These are phyloP conservation scores for Cheilosia variabilis DNA, from an alignment of 2,888 invertebrate species.

Conservation along the genomic window DNA sequence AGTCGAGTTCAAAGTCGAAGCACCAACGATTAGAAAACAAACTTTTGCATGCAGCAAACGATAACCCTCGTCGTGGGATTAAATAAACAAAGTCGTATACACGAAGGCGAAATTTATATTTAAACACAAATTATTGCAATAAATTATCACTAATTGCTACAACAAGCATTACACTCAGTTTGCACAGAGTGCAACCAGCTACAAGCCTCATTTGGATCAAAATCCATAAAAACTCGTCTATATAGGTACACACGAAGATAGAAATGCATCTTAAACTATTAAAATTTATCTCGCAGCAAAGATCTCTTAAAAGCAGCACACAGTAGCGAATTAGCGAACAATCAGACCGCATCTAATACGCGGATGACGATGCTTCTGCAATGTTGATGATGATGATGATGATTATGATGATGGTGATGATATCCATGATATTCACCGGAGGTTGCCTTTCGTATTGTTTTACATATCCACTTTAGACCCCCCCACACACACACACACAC, in stretches of 20 bases:
- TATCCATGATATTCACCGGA: constrained; percentile 62
- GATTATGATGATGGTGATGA: constrained; percentile 48
- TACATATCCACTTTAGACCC: constrained; percentile 21
- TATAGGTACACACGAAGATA: not conserved
- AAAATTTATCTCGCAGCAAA: constrained; percentile 60
- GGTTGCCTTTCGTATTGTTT: constrained; percentile 65
- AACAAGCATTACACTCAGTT: not conserved
- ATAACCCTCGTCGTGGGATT: constrained; percentile 37
- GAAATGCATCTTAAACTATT: constrained; percentile 62
- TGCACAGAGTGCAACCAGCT: constrained; percentile 16
- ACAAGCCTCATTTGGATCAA: constrained; percentile 31
- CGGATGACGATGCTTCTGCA: constrained; percentile 64
- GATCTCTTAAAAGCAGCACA: constrained; percentile 57
- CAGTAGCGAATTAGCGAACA: constrained; percentile 66
- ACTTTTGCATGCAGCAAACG: constrained; percentile 3
- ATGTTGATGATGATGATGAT: constrained; percentile 48
- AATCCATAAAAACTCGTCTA: constrained; percentile 8
- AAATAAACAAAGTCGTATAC: not conserved
- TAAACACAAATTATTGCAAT: constrained; percentile 29
- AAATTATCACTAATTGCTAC: constrained; percentile 39
- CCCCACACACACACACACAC: not conserved
- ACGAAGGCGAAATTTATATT: not conserved
- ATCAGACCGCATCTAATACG: constrained; percentile 74
- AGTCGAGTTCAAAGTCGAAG: constrained; percentile 29
- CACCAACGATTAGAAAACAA: constrained; percentile 28